phyloP scores from a whole-genome alignment of 1,140 invertebrate genomes.

The Camponotus floridanus region DNA sequence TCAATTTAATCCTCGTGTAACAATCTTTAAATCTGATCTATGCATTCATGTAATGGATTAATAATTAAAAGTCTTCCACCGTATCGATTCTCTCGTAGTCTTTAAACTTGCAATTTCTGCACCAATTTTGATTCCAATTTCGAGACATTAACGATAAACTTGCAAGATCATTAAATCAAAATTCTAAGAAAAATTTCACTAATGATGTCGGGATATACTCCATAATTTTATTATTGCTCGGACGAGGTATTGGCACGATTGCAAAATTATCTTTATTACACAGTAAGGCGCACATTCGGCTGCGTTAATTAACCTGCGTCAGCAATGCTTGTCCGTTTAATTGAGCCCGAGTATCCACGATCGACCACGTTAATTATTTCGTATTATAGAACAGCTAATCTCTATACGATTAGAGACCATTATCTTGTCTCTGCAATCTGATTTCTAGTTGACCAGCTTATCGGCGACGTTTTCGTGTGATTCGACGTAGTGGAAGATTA shows the following conservation, averaged over 20 bases:
- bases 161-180: conserved; percentile 12
- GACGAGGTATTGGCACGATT: neutral
- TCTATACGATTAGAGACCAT: conserved; percentile 67
- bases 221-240: neutral
- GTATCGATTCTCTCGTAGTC: conserved; percentile 54
- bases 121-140: conserved; percentile 19
- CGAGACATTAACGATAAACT: neutral
- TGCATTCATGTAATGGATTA: conserved; percentile 55
- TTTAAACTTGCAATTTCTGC: conserved; percentile 36
- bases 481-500: conserved; percentile 59
- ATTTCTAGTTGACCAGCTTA: conserved; percentile 71
- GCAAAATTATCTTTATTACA: conserved; percentile 23
- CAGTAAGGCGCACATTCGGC: conserved; percentile 52
- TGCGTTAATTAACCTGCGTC: conserved; percentile 59
- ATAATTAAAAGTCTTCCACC: conserved; percentile 62
- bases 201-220: neutral
- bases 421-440: conserved; percentile 71
- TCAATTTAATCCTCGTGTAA: conserved; percentile 50
- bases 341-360: conserved; percentile 42
- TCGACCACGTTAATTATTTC: conserved; percentile 72
- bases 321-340: conserved; percentile 67
- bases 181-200: conserved; percentile 1
- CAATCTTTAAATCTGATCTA: conserved; percentile 63
- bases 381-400: conserved; percentile 62
- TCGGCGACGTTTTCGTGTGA: conserved; percentile 65